Percentiles rank a stretch among this genome's conserved stretches.
Conservation (phyloP, 2,113 vertebrate species). For the Symphodus melops region DNA sequence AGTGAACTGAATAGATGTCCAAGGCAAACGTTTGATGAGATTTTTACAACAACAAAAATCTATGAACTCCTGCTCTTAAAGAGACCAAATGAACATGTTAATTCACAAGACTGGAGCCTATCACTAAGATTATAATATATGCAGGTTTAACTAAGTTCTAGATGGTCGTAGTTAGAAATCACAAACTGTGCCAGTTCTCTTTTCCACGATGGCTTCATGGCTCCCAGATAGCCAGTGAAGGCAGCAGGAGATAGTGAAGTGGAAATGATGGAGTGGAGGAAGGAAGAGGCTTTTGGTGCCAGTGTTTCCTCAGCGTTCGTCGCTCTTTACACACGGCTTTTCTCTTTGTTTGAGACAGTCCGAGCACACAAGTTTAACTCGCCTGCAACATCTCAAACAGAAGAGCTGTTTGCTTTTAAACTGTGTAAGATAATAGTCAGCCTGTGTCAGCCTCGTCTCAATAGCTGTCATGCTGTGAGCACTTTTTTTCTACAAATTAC, state of each 20-base stretch:
- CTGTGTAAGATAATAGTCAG: conserved; percentile 24
- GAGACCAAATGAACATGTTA: not conserved
- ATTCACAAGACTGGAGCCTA: not conserved
- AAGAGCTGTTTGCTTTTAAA: conserved; percentile 32
- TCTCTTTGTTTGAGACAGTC: conserved; percentile 52
- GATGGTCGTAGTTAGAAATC: conserved; percentile 20
- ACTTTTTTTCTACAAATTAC: conserved; percentile 14
- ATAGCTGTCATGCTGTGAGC: conserved; percentile 5
- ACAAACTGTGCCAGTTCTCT: conserved; percentile 11
- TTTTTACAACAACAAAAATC: no score
- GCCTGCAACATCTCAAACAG: conserved; percentile 24
- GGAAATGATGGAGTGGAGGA: conserved; percentile 35
- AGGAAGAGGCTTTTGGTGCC: conserved; percentile 37
- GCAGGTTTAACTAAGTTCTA: not conserved
- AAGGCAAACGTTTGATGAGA: no score
- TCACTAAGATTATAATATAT: not conserved
- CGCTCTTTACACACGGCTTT: conserved; percentile 47
- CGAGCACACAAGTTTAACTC: conserved; percentile 27
- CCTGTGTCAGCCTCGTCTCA: conserved; percentile 22
- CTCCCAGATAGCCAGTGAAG: conserved; percentile 18
- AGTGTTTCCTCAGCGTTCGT: conserved; percentile 40
- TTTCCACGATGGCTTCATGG: conserved; percentile 23
- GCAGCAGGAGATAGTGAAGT: conserved; percentile 14
- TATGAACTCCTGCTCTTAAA: not conserved
- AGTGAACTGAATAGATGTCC: not conserved